Conservation (phyloP, 2,113 vertebrate species). For the Calidris pugnax region DNA sequence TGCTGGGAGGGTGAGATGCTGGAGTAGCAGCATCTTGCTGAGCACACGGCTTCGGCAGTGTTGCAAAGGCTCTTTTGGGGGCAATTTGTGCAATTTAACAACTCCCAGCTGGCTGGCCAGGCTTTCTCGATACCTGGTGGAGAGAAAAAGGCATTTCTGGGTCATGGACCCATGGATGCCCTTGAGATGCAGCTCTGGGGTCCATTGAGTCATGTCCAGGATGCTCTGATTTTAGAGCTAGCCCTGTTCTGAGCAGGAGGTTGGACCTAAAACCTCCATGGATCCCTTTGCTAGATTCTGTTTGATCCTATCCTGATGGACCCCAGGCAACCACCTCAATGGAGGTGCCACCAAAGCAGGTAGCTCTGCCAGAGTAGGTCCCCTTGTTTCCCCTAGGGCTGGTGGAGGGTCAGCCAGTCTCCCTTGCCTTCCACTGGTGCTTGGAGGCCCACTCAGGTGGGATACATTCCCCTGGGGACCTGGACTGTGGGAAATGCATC, state of each 20-base stretch:
- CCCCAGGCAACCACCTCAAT: not conserved
- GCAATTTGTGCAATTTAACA: not conserved
- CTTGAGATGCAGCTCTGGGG: not conserved
- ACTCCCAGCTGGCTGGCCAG: not conserved
- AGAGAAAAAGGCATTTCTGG: not conserved
- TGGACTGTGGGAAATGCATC: not conserved
- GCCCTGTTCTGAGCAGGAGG: not conserved
- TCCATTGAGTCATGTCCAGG: not conserved
- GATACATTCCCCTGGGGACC: fast-evolving
- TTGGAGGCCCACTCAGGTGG: not conserved
- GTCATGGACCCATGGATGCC: not conserved
- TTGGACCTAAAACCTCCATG: not conserved
- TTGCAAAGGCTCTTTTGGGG: not conserved
- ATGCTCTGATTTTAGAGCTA: not conserved
- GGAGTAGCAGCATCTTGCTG: fast-evolving
- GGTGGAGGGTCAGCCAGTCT: not conserved
- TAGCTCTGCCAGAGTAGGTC: not conserved
- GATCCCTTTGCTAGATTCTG: not conserved
- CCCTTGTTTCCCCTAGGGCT: not conserved
- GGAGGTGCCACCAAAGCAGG: fast-evolving
- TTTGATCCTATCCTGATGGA: not conserved
- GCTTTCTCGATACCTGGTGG: not conserved
- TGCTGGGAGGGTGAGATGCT: not conserved
- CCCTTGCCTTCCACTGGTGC: not conserved
- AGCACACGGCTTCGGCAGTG: fast-evolving